A percentile compares a stretch with the other conserved stretches of the same genome.
Conservation (phyloP, 2,113 vertebrate species). For the Microcebus tavaratra region DNA sequence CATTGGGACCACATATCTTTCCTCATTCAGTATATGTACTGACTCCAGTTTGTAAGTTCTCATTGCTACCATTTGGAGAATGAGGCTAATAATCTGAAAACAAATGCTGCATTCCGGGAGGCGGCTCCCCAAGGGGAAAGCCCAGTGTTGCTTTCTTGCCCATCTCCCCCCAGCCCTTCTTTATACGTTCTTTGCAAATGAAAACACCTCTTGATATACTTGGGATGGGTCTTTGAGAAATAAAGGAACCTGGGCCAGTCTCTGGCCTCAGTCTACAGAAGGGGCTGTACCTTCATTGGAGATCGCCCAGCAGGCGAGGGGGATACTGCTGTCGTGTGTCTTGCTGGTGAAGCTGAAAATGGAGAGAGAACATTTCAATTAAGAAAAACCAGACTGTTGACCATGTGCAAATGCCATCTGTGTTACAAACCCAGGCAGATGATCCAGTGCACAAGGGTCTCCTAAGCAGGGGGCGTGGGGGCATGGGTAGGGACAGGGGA, state of each 20-base stretch:
- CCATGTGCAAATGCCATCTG: background rate
- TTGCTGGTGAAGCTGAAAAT: conserved; percentile 93
- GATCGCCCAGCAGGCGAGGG: conserved; percentile 93
- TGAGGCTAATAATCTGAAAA: background rate
- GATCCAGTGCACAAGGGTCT: background rate
- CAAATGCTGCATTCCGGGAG: background rate
- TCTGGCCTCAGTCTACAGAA: background rate
- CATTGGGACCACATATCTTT: background rate
- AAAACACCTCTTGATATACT: background rate
- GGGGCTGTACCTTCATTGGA: conserved; percentile 93
- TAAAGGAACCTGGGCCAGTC: background rate
- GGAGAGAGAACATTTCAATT: conserved; percentile 67
- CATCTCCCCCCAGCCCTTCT: background rate
- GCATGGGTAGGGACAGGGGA: no score
- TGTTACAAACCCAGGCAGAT: background rate
- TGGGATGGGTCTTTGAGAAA: background rate
- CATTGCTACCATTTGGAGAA: background rate
- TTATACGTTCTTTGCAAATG: background rate
- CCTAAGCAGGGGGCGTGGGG: background rate
- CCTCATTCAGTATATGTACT: background rate
- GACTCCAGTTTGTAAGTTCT: background rate
- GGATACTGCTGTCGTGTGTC: conserved; percentile 91
- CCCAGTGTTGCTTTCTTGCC: background rate
- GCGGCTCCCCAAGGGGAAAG: background rate
- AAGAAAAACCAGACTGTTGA: background rate